phyloP scores from a whole-genome alignment of 1,140 invertebrate species.

The Cataglyphis hispanica region DNA sequence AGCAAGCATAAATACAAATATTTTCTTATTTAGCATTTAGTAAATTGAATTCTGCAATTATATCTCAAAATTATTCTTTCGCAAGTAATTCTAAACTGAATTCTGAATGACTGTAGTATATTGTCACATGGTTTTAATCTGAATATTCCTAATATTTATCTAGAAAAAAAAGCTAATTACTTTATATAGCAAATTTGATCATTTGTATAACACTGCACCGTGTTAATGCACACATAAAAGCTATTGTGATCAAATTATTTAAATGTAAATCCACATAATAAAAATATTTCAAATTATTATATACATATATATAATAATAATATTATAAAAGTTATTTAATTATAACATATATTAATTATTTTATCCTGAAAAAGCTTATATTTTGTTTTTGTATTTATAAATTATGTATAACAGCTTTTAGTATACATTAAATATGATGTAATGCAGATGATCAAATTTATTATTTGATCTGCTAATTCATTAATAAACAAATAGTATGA shows the following conservation, averaged over 20 bases:
- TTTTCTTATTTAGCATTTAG: not conserved
- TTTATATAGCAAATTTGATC: not conserved
- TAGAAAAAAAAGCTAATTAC: conserved; percentile 6
- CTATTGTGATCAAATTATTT: no score
- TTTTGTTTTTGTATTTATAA: not conserved
- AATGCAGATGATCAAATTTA: no score
- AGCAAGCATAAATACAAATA: not conserved
- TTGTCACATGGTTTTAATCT: not conserved
- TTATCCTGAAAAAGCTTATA: not conserved
- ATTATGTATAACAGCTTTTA: no score
- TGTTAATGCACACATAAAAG: no score
- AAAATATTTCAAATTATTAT: no score
- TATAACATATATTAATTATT: not conserved
- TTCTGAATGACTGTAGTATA: conserved; percentile 13
- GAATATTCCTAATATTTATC: not conserved
- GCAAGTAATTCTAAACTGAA: conserved; percentile 8
- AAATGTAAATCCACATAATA: no score
- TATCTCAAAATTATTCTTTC: conserved; percentile 37
- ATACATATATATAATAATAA: not conserved
- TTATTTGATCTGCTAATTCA: not conserved
- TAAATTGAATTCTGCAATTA: conserved; percentile 7
- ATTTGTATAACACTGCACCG: no score
- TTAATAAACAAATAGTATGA: not conserved
- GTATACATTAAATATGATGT: no score
- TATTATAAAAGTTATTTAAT: not conserved